A percentile compares a stretch with the other conserved stretches of the same genome.
Conservation (phyloP, 2,113 vertebrate genomes). For the Arvicanthis niloticus region DNA sequence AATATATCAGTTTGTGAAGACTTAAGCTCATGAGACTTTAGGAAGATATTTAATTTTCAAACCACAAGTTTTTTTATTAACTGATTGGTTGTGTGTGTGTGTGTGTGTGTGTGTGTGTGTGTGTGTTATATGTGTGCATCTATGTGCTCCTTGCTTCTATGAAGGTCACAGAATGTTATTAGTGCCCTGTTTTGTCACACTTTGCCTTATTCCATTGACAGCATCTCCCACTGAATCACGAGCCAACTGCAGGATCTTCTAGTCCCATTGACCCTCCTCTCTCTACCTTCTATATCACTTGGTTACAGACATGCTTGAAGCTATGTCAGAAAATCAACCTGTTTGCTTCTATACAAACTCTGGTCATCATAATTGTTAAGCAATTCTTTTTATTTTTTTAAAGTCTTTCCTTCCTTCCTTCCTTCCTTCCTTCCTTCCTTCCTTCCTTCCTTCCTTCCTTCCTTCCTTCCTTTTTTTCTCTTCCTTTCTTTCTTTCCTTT, state of each 20-base stretch:
- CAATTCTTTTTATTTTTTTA: not conserved
- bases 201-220: not conserved
- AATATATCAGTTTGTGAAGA: not conserved
- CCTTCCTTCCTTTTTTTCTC: too few species aligned
- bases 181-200: not conserved
- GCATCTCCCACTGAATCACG: not conserved
- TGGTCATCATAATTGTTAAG: not conserved
- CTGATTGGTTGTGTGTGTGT: not conserved
- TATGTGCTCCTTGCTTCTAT: not conserved
- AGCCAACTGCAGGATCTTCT: too few species aligned
- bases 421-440: too few species aligned
- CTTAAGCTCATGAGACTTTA: not conserved
- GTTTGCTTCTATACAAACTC: too few species aligned
- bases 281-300: not conserved
- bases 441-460: too few species aligned
- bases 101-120: not conserved
- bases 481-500: too few species aligned
- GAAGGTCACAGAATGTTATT: not conserved
- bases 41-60: not conserved
- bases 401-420: too few species aligned
- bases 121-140: not conserved
- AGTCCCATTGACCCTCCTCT: not conserved
- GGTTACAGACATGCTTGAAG: not conserved
- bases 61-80: not conserved
- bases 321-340: too few species aligned